These are phyloP conservation scores for Nasonovia ribisnigri DNA, from an alignment of 2,888 invertebrate species.

Conservation along the genomic window DNA sequence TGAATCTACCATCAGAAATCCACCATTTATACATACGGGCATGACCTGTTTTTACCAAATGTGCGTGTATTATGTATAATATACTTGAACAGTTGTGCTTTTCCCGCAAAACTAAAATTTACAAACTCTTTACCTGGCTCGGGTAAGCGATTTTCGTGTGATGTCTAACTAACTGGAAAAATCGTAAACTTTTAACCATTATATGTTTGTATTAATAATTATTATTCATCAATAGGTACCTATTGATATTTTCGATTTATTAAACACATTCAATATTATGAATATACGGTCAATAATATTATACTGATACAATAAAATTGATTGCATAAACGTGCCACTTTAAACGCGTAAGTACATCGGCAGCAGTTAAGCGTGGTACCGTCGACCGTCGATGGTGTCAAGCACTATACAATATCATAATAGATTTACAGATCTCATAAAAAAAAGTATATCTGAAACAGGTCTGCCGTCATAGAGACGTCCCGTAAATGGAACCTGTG, in stretches of 20 bases:
- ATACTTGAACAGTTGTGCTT: not conserved
- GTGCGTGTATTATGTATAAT: not conserved
- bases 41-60: constrained; percentile 1
- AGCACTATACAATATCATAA: not conserved
- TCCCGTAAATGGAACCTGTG: not conserved
- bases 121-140: not conserved
- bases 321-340: no score
- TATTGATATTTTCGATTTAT: no score
- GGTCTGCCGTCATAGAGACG: not conserved
- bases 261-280: no score
- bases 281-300: no score
- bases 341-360: no score
- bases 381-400: not conserved
- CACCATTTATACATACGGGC: not conserved
- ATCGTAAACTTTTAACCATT: not conserved
- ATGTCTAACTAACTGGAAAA: not conserved
- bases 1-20: not conserved
- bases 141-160: not conserved
- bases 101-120: not conserved
- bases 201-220: no score
- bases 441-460: not conserved
- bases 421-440: not conserved
- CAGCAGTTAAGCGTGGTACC: not conserved
- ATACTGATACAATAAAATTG: no score
- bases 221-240: no score